phyloP scores from a whole-genome alignment of 2,113 vertebrate species.

The Amazona guildingii region DNA sequence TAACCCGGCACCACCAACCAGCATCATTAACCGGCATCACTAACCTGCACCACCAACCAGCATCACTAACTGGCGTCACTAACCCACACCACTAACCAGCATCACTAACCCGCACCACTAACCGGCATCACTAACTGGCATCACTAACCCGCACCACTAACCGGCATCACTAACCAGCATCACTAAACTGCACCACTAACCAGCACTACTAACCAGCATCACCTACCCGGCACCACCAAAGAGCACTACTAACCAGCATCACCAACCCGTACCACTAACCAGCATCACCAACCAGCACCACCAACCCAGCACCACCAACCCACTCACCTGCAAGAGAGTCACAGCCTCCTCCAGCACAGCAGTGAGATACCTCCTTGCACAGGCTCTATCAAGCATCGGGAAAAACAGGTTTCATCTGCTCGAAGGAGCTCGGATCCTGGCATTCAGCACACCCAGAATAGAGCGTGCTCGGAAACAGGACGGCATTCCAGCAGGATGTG shows the following conservation, averaged over 20 bases:
- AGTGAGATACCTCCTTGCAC: rapidly evolving
- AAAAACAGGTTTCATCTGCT: rapidly evolving
- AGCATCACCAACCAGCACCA: too few species aligned
- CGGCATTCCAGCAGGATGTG: rapidly evolving
- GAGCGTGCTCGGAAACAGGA: background rate
- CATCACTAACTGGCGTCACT: too few species aligned
- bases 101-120: too few species aligned
- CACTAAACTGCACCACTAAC: too few species aligned
- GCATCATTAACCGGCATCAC: rapidly evolving
- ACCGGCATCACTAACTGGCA: background rate
- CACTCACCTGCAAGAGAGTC: rapidly evolving
- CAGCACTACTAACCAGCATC: rapidly evolving
- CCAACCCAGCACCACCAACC: background rate
- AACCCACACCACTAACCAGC: rapidly evolving
- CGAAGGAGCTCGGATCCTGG: rapidly evolving
- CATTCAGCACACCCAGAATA: background rate
- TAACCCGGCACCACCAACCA: too few species aligned
- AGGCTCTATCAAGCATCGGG: rapidly evolving
- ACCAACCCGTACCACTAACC: rapidly evolving
- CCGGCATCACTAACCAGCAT: rapidly evolving
- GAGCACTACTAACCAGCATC: too few species aligned
- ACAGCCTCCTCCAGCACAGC: rapidly evolving
- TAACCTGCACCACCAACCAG: background rate
- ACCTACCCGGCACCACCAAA: too few species aligned
- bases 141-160: too few species aligned